Evolutionary conservation across 2,888 invertebrate genomes (phyloP), one percentile per base, ranked within the genome.

Genomic region (Lasioglossum vierecki): DNA sequence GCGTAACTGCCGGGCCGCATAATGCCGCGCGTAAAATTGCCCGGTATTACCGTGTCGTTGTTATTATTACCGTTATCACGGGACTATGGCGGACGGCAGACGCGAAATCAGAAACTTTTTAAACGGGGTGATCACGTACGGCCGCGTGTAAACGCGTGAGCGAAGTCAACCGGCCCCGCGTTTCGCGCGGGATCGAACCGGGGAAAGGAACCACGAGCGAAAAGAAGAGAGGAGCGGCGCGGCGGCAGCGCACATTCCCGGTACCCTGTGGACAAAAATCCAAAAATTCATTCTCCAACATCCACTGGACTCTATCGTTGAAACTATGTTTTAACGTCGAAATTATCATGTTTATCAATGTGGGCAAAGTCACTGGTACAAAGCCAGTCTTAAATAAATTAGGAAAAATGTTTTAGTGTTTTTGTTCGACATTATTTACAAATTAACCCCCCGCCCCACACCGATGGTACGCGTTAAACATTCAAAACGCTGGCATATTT

Each of bases 101-200:
- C 82, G 26, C 74, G 35, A 75, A 78, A 84, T 82, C 84, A 46
- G 66, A 46, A 63, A 83, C 60, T 66, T 80, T 84, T 82, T 79
- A 84, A 79, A 76, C 78, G 75, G 5, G 39, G 35, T 6, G 84
- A 72, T 79, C 83, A 79, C 83, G 83, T 84, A 78, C 53, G 46
- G 13, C n/a, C 66, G 74, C 53, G 6, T 26, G 83, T 78, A 78
- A 74, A 63, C 18, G 78, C 83, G 84, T 71, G 71, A 60, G 63
- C 46, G 53, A 18, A 35, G 68, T 22, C 39, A 4, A 35, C 22
- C 22, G 39, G 22, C 5, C 18, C 35, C 18, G 53, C 53, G 53
- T 53, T 53, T 22, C 22, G 8, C 22, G 53, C 53, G 22, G 22
- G 68, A 60, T 77, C 22, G 9, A 26, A 57, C 35, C 8, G 53